Evolutionary conservation across 2,113 vertebrate genomes (phyloP), one percentile per base, ranked within the genome.

Genomic region (Otocyon megalotis): DNA sequence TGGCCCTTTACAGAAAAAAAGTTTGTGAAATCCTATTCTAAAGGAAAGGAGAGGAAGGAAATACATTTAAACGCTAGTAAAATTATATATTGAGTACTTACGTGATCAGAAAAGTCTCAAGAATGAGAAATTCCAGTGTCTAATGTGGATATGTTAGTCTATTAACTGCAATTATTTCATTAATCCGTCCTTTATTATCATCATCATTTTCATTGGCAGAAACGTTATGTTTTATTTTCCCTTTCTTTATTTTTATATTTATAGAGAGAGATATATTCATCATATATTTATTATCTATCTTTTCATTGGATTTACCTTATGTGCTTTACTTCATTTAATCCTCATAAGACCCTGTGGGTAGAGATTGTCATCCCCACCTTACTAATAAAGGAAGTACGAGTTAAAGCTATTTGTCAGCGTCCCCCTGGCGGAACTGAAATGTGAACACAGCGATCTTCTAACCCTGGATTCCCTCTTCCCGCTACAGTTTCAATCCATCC

Each of bases 1-100:
- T 90, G 15, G 19, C 2, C 30, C 22, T 72, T 60, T 88, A 30
- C 4, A 71, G 35, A 62, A 17, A 62, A 17, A 62, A 96, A 93
- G n/a, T 89, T 43, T 87, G 54, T 90, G 28, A 11, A 67, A 58
- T 28, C 50, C 26, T 54, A 20, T 82, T 87, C 13, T 10, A 98
- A 97, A 94, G 91, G 85, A 98, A 97, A 95, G 77, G 90, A 97
- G 97, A 96, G 60, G 35, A 76, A 62, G 26, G 84, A 94, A 43
- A 97, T 28, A 76, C 71, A 97, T 35, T 11, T 90, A 95, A 97
- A 94, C 2, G 60, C 62, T 90, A 22, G 37, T 22, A 56, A 94
- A 74, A 11, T 91, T 72, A 95, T 95, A 90, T 53, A 85, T 0
- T 58, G 35, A 93, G 84, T 92, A 58, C 5, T 48, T 90, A 50